Percentiles rank a stretch among this genome's conserved stretches.
These are phyloP conservation scores for Musca vetustissima DNA, from an alignment of 1,140 invertebrate species.

Conservation along the genomic window DNA sequence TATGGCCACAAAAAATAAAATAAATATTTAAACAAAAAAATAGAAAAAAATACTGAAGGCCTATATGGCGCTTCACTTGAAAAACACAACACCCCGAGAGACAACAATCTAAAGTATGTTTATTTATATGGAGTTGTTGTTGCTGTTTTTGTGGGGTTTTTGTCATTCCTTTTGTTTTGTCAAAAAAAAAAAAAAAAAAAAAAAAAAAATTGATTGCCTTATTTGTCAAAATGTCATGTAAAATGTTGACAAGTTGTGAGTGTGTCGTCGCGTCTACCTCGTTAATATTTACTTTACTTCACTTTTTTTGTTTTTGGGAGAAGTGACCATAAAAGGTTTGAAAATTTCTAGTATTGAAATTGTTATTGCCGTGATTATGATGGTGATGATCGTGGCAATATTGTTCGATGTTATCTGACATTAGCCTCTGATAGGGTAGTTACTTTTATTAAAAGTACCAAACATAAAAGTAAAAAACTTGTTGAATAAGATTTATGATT, in stretches of 20 bases:
- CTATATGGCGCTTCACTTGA: conserved; percentile 18
- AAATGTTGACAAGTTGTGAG: conserved; percentile 21
- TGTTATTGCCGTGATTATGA: too few relatives aligned
- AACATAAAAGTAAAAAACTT: too few relatives aligned
- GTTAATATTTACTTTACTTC: not conserved
- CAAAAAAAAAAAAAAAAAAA: too few relatives aligned
- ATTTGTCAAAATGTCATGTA: conserved; percentile 24
- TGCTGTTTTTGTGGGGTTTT: too few relatives aligned
- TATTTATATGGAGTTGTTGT: not conserved
- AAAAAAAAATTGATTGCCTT: conserved; percentile 23
- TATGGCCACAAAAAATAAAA: not conserved
- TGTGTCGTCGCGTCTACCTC: too few relatives aligned
- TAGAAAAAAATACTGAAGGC: not conserved
- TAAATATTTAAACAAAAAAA: conserved; percentile 1
- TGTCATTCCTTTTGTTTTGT: too few relatives aligned
- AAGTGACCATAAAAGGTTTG: conserved; percentile 2
- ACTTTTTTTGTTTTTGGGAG: not conserved
- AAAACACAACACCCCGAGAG: not conserved
- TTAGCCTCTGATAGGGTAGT: too few relatives aligned
- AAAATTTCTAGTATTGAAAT: not conserved
- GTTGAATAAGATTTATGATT: too few relatives aligned
- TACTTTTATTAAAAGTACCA: too few relatives aligned
- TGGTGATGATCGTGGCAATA: too few relatives aligned
- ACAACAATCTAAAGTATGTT: not conserved
- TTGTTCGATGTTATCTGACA: too few relatives aligned